These are phyloP conservation scores for Argyra leucocephala DNA, from an alignment of 2,888 invertebrate genomes.

Conservation along the genomic window DNA sequence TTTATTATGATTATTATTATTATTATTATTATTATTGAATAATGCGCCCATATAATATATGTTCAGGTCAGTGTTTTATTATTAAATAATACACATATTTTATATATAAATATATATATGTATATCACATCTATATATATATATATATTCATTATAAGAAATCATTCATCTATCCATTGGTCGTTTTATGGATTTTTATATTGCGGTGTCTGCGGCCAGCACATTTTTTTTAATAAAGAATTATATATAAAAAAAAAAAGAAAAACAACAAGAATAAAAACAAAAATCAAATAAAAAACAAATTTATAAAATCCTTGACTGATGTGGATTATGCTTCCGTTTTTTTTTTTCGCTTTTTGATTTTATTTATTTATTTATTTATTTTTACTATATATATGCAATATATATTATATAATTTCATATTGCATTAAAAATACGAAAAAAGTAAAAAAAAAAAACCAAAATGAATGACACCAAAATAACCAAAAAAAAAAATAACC, in stretches of 20 bases:
- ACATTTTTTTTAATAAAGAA: neutral
- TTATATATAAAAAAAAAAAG: too few relatives aligned
- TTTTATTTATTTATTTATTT: neutral
- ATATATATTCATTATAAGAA: neutral
- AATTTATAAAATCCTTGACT: neutral
- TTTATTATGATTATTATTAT: too few relatives aligned
- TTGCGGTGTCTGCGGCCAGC: conserved; percentile 6
- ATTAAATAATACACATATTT: neutral
- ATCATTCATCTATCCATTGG: neutral
- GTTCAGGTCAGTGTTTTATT: neutral
- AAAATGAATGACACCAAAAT: neutral
- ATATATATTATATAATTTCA: too few relatives aligned
- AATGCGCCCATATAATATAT: neutral
- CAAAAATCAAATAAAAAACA: neutral
- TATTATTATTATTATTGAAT: neutral
- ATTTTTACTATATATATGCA: neutral
- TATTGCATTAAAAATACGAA: neutral
- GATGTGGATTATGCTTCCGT: neutral
- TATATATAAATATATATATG: neutral
- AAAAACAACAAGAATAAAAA: too few relatives aligned
- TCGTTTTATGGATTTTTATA: neutral
- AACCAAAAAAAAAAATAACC: too few relatives aligned
- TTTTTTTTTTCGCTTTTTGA: neutral
- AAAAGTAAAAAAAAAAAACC: neutral
- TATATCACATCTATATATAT: neutral